phyloP scores from a whole-genome alignment of 2,888 invertebrate genomes.

The Drosophila austrosaltans region DNA sequence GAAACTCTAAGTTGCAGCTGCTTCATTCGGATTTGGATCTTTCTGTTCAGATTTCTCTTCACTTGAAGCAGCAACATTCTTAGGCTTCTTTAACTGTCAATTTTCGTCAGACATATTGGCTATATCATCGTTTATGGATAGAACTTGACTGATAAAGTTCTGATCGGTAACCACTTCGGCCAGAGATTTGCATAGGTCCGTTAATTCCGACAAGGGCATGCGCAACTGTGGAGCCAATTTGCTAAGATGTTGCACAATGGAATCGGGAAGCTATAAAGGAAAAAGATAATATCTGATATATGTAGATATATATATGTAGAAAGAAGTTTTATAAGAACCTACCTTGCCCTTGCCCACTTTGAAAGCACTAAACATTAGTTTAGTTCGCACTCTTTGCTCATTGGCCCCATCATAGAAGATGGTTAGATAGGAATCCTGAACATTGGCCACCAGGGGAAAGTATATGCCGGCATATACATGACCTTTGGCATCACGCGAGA shows the following conservation, averaged over 20 bases:
- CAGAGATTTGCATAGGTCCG: slow-evolving; percentile 87
- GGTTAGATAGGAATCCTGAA: slow-evolving; percentile 88
- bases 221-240: slow-evolving; percentile 90
- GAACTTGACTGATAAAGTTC: slow-evolving; percentile 89
- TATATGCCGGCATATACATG: slow-evolving; percentile 93
- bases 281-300: background rate
- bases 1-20: slow-evolving; percentile 66
- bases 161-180: slow-evolving; percentile 88
- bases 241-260: slow-evolving; percentile 86
- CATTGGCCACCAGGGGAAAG: slow-evolving; percentile 89
- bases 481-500: slow-evolving; percentile 93
- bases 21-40: slow-evolving; percentile 32
- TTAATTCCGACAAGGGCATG: slow-evolving; percentile 87
- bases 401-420: slow-evolving; percentile 89
- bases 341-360: slow-evolving; percentile 85
- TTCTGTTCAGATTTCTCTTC: background rate
- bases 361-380: slow-evolving; percentile 90
- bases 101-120: slow-evolving; percentile 90
- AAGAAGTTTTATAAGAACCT: background rate
- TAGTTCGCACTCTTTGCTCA: slow-evolving; percentile 88
- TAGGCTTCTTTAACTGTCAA: slow-evolving; percentile 84
- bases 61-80: slow-evolving; percentile 62
- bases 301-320: background rate
- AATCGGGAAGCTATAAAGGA: slow-evolving; percentile 85
- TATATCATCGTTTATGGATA: slow-evolving; percentile 92